Evolutionary conservation across 1,140 invertebrate species (phyloP).

Genomic region (Bombus turneri): DNA sequence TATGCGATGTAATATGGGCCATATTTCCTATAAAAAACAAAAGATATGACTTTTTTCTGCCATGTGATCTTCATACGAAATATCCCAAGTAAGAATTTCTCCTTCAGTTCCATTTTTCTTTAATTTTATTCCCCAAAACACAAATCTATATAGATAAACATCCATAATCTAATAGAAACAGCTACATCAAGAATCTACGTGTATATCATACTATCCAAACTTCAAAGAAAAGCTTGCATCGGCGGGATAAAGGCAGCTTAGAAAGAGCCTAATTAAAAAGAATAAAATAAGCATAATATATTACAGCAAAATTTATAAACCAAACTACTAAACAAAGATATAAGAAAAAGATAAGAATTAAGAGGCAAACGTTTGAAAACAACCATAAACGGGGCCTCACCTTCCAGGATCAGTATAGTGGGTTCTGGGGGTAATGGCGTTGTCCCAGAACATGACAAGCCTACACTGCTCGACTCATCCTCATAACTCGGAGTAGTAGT

Average conservation of each 20-base stretch:
- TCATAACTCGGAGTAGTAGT: constrained; percentile 51
- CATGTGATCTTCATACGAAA: too few species aligned
- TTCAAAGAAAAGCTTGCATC: constrained; percentile 32
- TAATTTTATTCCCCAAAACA: too few species aligned
- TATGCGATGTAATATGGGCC: too few species aligned
- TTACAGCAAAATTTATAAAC: neutral
- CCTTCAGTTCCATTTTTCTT: too few species aligned
- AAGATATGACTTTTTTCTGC: too few species aligned
- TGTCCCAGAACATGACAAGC: constrained; percentile 81
- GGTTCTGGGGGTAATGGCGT: constrained; percentile 86
- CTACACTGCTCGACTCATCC: constrained; percentile 73
- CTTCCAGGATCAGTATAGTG: constrained; percentile 89
- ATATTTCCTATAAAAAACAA: too few species aligned
- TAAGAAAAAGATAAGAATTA: neutral
- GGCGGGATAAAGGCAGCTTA: neutral
- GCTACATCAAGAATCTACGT: neutral
- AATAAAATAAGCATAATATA: neutral
- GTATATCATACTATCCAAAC: constrained; percentile 19
- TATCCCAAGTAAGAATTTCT: too few species aligned
- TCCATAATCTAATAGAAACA: neutral
- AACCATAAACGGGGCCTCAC: constrained; percentile 83
- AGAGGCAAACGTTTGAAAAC: constrained; percentile 7
- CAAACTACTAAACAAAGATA: neutral
- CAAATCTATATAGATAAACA: neutral
- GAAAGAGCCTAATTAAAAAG: neutral